Evolutionary conservation across 2,113 vertebrate genomes (phyloP).

Genomic region (Poicephalus meyeri): DNA sequence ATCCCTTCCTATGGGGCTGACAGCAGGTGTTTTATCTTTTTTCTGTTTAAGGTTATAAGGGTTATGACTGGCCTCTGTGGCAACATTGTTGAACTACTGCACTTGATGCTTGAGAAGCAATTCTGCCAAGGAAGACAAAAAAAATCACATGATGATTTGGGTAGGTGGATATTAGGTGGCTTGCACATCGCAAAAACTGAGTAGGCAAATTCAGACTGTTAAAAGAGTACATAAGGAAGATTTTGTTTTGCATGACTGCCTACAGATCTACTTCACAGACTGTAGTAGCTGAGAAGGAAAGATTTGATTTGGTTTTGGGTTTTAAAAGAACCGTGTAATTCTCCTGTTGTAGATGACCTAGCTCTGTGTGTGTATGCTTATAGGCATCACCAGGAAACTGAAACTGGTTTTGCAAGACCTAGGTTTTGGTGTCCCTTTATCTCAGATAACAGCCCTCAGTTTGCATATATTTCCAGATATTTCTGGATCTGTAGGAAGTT

Average conservation of each 20-base stretch:
- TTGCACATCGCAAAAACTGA: neutral
- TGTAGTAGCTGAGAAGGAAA: neutral
- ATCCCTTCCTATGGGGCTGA: neutral
- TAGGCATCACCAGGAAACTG: neutral
- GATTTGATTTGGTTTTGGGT: neutral
- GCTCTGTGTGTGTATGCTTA: neutral
- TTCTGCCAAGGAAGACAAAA: neutral
- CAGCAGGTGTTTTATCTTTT: neutral
- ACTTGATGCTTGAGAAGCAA: neutral
- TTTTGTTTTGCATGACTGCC: neutral
- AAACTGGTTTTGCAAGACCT: neutral
- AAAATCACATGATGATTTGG: neutral
- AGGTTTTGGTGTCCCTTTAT: neutral
- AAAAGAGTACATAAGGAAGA: neutral
- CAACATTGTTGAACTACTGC: neutral
- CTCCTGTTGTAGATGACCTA: neutral
- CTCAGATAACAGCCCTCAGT: neutral
- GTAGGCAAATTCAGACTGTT: neutral
- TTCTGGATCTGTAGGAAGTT: neutral
- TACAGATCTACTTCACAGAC: neutral
- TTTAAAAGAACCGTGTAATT: neutral
- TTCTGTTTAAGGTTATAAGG: neutral
- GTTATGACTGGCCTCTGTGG: neutral
- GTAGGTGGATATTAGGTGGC: neutral
- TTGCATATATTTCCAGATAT: neutral